These are phyloP conservation scores for Barnardius zonarius DNA, from an alignment of 2,113 vertebrate genomes.

Conservation along the genomic window DNA sequence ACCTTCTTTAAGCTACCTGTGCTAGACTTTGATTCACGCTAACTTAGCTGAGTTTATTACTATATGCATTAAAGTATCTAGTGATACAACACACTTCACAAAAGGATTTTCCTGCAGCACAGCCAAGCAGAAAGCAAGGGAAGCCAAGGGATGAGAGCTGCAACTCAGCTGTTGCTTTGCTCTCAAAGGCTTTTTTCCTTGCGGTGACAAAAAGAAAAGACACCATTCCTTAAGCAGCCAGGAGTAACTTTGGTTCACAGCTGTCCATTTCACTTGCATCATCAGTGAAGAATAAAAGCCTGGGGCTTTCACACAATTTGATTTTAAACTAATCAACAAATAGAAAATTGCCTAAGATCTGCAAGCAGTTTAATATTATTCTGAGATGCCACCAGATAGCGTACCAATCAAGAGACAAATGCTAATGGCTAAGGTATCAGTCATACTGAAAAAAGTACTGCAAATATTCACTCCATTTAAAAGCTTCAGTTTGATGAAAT, in stretches of 20 bases:
- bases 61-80: not conserved
- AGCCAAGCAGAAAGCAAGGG: not conserved
- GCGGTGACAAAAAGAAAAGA: not conserved
- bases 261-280: not conserved
- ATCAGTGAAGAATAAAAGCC: not conserved
- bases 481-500: not conserved
- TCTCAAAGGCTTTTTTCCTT: not conserved
- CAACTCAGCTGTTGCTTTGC: not conserved
- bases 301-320: not conserved
- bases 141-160: not conserved
- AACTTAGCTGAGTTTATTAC: not conserved
- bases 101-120: not conserved
- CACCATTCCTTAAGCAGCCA: not conserved
- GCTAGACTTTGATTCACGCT: not conserved
- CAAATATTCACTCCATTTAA: not conserved
- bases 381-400: not conserved
- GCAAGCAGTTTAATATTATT: not conserved
- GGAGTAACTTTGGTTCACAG: not conserved
- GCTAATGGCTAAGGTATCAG: not conserved
- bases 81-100: not conserved
- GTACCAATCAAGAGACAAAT: not conserved
- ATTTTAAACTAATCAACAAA: not conserved
- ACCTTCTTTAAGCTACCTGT: not conserved
- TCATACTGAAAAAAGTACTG: not conserved
- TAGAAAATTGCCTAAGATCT: not conserved